A percentile compares a stretch with the other conserved stretches of the same genome.
These are phyloP conservation scores for Arctocebus calabarensis DNA, from an alignment of 2,797 vertebrate genomes.

Conservation along the genomic window DNA sequence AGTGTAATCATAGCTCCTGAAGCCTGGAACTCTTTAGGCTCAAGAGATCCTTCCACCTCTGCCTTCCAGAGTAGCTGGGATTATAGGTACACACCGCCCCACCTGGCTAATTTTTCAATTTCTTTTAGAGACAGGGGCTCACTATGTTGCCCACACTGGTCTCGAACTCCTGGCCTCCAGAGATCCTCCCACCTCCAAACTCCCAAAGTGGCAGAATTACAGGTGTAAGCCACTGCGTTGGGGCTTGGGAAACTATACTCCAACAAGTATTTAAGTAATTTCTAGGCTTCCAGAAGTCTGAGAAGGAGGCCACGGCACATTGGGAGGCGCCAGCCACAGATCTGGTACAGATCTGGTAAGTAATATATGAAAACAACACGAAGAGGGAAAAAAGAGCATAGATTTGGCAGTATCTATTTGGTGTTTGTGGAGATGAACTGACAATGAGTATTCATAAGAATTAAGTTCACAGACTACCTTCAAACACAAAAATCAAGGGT, in stretches of 20 bases:
- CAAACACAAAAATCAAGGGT: neutral
- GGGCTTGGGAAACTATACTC: neutral
- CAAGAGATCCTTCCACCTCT: neutral
- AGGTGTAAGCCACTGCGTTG: neutral
- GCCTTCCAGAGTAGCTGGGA: neutral
- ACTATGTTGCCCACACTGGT: neutral
- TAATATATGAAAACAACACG: neutral
- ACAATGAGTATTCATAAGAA: neutral
- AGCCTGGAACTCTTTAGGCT: neutral
- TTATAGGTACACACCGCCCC: neutral
- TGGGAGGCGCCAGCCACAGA: too few species aligned
- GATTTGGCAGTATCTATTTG: neutral
- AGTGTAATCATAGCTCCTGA: neutral
- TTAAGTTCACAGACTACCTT: neutral
- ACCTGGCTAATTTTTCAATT: neutral
- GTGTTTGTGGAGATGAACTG: neutral
- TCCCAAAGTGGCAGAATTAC: neutral
- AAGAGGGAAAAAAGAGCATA: too few species aligned
- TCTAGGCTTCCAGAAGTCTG: neutral
- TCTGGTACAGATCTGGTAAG: neutral
- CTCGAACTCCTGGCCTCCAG: neutral
- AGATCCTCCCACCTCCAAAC: neutral
- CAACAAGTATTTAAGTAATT: neutral
- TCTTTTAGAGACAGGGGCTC: neutral
- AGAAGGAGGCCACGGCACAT: neutral